phyloP scores from a whole-genome alignment of 2,113 vertebrate species.

The Sarotherodon lohbergeri region DNA sequence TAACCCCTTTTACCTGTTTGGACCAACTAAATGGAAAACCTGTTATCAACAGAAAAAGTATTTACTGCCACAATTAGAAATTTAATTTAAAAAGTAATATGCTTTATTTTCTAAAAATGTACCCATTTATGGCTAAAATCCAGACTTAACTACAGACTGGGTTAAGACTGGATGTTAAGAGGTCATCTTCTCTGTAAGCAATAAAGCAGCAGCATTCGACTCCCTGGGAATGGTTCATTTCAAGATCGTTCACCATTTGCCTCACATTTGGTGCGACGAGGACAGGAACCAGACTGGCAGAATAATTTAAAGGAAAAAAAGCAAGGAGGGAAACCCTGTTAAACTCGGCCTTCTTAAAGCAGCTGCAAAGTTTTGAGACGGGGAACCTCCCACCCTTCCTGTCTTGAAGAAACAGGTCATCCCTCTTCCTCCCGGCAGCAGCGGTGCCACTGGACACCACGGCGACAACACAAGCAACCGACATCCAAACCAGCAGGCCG shows the following conservation, averaged over 20 bases:
- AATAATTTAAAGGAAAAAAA: not conserved
- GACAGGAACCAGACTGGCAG: not conserved
- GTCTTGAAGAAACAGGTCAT: not conserved
- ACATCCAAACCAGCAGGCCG: not conserved
- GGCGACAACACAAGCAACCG: not conserved
- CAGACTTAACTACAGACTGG: not conserved
- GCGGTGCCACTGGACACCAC: not conserved
- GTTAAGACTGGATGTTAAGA: not conserved
- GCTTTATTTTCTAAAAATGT: not conserved
- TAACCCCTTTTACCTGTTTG: not conserved
- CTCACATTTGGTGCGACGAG: not conserved
- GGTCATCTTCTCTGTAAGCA: not conserved
- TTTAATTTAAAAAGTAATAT: not conserved
- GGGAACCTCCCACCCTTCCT: not conserved
- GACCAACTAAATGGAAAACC: not conserved
- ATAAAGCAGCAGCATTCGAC: not conserved
- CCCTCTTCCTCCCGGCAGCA: not conserved
- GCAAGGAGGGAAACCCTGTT: not conserved
- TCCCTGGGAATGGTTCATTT: not conserved
- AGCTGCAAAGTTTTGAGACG: not conserved
- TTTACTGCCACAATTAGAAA: not conserved
- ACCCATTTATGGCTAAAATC: not conserved
- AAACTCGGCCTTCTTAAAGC: not conserved
- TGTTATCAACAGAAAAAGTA: not conserved
- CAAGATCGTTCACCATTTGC: not conserved